These are phyloP conservation scores for Drosophila orena DNA, from an alignment of 1,140 invertebrate genomes.

Conservation along the genomic window DNA sequence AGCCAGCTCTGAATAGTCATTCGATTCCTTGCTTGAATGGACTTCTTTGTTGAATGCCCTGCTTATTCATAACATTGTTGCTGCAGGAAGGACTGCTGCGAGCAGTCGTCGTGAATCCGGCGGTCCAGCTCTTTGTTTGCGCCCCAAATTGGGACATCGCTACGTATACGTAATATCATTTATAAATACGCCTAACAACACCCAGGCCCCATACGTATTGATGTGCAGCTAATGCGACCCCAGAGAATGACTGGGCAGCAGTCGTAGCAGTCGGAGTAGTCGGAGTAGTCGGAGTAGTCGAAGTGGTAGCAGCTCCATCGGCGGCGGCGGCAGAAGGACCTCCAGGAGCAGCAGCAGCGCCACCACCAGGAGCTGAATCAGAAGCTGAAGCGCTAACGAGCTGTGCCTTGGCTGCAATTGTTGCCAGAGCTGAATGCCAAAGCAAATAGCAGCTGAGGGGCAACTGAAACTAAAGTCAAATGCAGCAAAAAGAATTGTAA, in stretches of 20 bases:
- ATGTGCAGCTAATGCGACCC: conserved; percentile 80
- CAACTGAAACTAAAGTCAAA: conserved; percentile 77
- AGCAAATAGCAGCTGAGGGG: conserved; percentile 77
- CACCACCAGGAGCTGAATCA: conserved; percentile 5
- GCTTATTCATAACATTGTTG: conserved; percentile 17
- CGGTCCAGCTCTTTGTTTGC: conserved; percentile 53
- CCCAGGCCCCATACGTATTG: conserved; percentile 53
- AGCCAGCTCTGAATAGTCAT: conserved; percentile 1
- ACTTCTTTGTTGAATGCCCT: conserved; percentile 6
- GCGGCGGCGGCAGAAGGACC: conserved; percentile 4
- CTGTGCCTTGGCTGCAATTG: conserved; percentile 80
- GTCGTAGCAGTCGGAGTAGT: not conserved
- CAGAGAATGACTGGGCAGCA: conserved; percentile 63
- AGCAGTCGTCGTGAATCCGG: conserved; percentile 12
- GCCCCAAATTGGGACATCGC: conserved; percentile 66
- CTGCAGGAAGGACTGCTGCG: too few relatives aligned
- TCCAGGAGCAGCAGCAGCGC: not conserved
- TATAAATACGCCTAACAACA: conserved; percentile 80
- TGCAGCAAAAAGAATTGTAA: conserved; percentile 52
- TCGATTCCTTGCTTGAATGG: conserved; percentile 5
- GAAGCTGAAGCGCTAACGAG: conserved; percentile 73
- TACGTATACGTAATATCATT: conserved; percentile 75
- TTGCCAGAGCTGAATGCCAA: conserved; percentile 81
- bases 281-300: too few relatives aligned
- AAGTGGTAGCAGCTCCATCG: not conserved